phyloP scores from a whole-genome alignment of 1,140 invertebrate genomes.

The Trichonephila inaurata region DNA sequence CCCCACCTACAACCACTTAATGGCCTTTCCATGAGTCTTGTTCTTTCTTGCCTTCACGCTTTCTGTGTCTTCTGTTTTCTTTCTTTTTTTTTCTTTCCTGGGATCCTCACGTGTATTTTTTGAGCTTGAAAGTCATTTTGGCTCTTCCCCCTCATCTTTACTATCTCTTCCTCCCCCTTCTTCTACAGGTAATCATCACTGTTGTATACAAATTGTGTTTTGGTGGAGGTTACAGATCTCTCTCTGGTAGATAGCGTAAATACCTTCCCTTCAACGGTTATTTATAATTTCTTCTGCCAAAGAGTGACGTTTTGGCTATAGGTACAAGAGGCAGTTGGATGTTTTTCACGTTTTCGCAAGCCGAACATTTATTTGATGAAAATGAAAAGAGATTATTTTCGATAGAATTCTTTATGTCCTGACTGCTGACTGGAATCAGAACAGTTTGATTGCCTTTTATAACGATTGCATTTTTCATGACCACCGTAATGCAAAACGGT shows the following conservation, averaged over 20 bases:
- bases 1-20: neutral
- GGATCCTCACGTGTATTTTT: neutral
- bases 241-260: neutral
- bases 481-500: too few species aligned
- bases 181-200: neutral
- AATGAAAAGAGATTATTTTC: neutral
- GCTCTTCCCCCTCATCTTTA: neutral
- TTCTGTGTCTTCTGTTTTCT: neutral
- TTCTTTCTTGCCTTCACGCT: slow-evolving; percentile 26
- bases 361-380: neutral
- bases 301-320: neutral
- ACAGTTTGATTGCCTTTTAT: too few species aligned
- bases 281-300: neutral
- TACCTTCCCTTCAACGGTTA: neutral
- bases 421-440: too few species aligned
- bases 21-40: slow-evolving; percentile 31
- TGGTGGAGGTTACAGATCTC: neutral
- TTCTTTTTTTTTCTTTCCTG: neutral
- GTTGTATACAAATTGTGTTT: neutral
- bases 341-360: neutral
- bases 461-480: too few species aligned
- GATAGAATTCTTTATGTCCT: neutral
- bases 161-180: neutral
- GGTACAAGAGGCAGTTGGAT: neutral
- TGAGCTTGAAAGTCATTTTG: slow-evolving; percentile 7